Conservation (phyloP, 2,797 vertebrate genomes). For the Picus viridis region DNA sequence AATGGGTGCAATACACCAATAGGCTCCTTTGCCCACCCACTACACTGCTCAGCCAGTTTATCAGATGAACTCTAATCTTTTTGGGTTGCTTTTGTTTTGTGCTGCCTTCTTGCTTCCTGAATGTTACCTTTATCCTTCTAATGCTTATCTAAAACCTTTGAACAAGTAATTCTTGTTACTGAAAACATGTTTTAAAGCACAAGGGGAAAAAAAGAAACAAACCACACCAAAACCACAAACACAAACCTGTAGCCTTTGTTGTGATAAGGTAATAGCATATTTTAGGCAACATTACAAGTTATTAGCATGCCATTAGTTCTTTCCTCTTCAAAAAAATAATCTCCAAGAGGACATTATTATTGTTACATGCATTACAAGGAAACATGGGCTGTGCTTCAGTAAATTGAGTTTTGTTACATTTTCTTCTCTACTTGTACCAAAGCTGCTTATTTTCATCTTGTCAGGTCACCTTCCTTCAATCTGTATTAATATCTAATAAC, state of each 20-base stretch:
- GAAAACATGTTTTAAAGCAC: not conserved
- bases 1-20: not conserved
- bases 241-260: not conserved
- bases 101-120: not conserved
- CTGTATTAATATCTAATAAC: not conserved
- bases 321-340: not conserved
- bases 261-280: slow-evolving; percentile 18
- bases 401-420: not conserved
- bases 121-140: not conserved
- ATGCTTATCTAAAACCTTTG: not conserved
- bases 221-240: not conserved
- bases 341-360: not conserved
- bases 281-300: not conserved
- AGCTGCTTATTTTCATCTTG: not conserved
- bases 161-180: not conserved
- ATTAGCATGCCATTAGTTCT: slow-evolving; percentile 3
- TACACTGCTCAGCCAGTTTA: not conserved
- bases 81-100: not conserved
- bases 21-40: not conserved
- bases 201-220: not conserved
- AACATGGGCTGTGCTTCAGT: not conserved
- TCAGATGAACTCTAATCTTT: not conserved
- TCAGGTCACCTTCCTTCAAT: not conserved
- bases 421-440: not conserved
- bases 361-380: not conserved